Conservation (phyloP, 1,140 invertebrate species). For the Acromyrmex charruanus region DNA sequence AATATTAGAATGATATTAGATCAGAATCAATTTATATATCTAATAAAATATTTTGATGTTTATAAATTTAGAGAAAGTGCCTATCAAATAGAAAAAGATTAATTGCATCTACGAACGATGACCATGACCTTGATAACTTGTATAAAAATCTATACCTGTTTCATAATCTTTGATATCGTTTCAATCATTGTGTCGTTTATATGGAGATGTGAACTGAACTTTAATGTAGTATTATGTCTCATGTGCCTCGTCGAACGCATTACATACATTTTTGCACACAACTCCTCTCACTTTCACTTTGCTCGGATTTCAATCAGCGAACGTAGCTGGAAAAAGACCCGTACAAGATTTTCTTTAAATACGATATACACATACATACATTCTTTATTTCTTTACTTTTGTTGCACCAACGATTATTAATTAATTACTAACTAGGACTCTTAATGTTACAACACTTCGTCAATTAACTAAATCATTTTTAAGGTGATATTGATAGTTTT, state of each 20-base stretch:
- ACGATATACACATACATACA: neutral
- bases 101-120: neutral
- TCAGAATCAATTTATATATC: neutral
- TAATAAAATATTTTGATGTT: neutral
- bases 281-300: slow-evolving; percentile 82
- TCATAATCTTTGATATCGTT: slow-evolving; percentile 23
- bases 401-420: neutral
- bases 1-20: neutral
- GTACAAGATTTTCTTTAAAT: slow-evolving; percentile 39
- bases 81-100: neutral
- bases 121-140: slow-evolving; percentile 19
- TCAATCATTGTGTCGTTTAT: neutral
- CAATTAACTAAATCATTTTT: neutral
- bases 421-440: neutral
- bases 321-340: slow-evolving; percentile 14
- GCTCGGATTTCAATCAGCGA: slow-evolving; percentile 61
- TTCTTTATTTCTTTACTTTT: neutral
- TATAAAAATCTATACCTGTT: neutral
- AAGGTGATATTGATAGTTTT: neutral
- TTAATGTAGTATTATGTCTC: slow-evolving; percentile 7
- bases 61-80: neutral
- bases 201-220: neutral
- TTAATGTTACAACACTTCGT: neutral
- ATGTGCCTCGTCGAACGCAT: slow-evolving; percentile 27
- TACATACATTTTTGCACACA: slow-evolving; percentile 73